phyloP scores from a whole-genome alignment of 1,140 invertebrate genomes.

The Drosophila baimaii region DNA sequence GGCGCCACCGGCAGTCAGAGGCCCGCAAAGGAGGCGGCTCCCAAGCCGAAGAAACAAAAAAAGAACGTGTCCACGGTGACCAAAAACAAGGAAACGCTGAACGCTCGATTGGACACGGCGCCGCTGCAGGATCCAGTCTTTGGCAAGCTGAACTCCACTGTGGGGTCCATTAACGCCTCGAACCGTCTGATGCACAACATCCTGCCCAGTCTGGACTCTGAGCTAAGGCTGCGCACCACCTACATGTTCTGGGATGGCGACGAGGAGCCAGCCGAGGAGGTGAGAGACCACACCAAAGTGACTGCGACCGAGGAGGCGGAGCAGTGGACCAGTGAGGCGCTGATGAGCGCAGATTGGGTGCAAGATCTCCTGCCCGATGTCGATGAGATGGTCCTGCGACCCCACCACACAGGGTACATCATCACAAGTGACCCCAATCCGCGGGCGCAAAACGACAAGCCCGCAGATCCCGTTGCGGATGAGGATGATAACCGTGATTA shows the following conservation, averaged over 20 bases:
- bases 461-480: background rate
- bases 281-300: conserved; percentile 46
- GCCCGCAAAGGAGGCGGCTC: conserved; percentile 13
- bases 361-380: conserved; percentile 49
- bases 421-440: conserved; percentile 77
- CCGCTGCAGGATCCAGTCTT: conserved; percentile 80
- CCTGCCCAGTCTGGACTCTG: conserved; percentile 67
- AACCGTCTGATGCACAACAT: conserved; percentile 82
- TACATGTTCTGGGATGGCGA: conserved; percentile 70
- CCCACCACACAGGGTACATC: conserved; percentile 72
- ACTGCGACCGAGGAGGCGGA: background rate
- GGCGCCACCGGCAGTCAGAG: background rate
- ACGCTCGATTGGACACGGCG: conserved; percentile 73
- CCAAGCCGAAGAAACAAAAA: conserved; percentile 75
- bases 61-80: conserved; percentile 82
- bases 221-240: conserved; percentile 67
- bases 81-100: conserved; percentile 83
- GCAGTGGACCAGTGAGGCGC: background rate
- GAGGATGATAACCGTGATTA: conserved; percentile 43
- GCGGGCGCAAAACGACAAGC: conserved; percentile 24
- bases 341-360: conserved; percentile 48
- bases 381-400: conserved; percentile 58
- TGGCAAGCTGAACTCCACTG: conserved; percentile 80
- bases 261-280: conserved; percentile 16
- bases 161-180: conserved; percentile 80